phyloP scores from a whole-genome alignment of 2,113 vertebrate genomes.

The Pituophis catenifer region DNA sequence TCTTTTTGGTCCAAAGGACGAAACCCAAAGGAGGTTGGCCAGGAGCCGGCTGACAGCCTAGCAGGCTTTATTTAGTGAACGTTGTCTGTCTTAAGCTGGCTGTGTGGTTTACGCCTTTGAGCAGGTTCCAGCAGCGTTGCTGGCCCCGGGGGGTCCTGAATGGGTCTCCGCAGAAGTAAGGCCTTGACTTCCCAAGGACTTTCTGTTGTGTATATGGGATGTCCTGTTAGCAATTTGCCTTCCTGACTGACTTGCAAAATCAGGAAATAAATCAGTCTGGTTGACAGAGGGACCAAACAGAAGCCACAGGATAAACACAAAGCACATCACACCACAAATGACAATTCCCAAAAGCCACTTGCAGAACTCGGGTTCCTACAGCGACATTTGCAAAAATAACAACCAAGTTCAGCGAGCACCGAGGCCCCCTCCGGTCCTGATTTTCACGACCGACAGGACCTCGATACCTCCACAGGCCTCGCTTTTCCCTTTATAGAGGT shows the following conservation, averaged over 20 bases:
- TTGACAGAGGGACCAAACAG: neutral
- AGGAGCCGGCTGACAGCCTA: neutral
- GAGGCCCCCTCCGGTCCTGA: too few species aligned
- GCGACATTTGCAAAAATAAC: too few species aligned
- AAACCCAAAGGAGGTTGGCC: neutral
- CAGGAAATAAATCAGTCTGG: neutral
- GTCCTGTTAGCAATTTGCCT: neutral
- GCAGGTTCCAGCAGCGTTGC: neutral
- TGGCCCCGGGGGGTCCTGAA: too few species aligned
- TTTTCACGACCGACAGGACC: neutral
- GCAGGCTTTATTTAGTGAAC: neutral
- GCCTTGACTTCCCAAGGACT: neutral
- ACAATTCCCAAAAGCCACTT: neutral
- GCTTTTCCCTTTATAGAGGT: neutral
- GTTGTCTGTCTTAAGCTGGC: too few species aligned
- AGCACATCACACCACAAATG: neutral
- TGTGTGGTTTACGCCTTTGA: neutral
- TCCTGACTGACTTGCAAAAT: neutral
- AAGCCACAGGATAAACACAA: neutral
- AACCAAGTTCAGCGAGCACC: neutral
- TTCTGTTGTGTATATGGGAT: neutral
- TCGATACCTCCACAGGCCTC: neutral
- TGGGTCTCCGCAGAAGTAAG: neutral
- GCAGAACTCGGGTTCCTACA: neutral
- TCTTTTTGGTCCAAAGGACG: neutral